These are phyloP conservation scores for Rhagologus leucostigma DNA, from an alignment of 2,113 vertebrate genomes.

Conservation along the genomic window DNA sequence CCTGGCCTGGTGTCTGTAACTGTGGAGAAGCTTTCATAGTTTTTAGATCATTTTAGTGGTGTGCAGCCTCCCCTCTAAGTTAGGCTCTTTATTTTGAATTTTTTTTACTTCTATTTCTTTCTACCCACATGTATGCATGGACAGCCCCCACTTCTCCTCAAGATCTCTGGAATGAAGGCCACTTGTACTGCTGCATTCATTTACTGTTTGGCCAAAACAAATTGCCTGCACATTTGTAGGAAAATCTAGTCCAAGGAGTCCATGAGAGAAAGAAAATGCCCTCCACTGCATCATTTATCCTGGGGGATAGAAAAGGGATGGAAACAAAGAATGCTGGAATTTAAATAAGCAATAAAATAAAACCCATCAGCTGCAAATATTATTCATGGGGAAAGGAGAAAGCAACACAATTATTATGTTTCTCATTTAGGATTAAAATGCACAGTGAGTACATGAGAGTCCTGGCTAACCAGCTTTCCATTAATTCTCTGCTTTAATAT, in stretches of 20 bases:
- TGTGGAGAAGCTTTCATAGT: neutral
- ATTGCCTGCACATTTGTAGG: neutral
- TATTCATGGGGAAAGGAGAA: neutral
- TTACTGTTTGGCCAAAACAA: neutral
- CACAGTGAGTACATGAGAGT: neutral
- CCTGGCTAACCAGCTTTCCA: neutral
- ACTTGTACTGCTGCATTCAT: neutral
- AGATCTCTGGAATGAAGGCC: neutral
- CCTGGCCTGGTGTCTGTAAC: neutral
- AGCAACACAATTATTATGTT: neutral
- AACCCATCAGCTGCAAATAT: neutral
- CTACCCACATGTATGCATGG: neutral
- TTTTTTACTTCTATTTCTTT: neutral
- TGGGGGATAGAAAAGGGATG: neutral
- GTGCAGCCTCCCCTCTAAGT: neutral
- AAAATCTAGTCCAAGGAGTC: neutral
- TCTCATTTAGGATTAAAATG: conserved; percentile 25
- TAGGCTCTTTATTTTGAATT: neutral
- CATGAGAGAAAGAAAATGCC: neutral
- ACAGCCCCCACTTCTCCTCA: rapidly evolving
- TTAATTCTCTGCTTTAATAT: neutral
- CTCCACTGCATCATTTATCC: neutral
- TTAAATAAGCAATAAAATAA: neutral
- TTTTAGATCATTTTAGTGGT: neutral
- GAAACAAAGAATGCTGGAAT: neutral